Base-by-base conservation (phyloP, 2,113 vertebrate genomes). In the Cariama cristata region DNA sequence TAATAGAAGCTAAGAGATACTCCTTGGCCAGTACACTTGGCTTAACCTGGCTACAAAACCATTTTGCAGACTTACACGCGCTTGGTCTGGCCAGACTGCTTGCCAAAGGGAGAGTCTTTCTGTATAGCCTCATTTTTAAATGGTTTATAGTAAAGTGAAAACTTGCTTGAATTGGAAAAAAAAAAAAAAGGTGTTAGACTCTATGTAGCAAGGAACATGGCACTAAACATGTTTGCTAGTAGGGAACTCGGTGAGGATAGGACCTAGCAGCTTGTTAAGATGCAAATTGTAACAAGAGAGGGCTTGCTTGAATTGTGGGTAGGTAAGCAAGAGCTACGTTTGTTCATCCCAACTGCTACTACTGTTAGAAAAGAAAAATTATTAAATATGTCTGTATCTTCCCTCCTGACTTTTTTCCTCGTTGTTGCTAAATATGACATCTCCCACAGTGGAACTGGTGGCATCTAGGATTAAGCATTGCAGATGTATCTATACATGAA, bases 31-130 rank as follows among this genome's bases (percentile, higher is more conserved):
- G 27, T n/a, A 9, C 33, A 19, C 27, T 89, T 79, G 83, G 49
- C 49, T 88, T 85, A 91, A 76, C 17, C 45, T 69, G 60, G 47
- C 68, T 92, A 22, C 49, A 96, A 76, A 95, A 75, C 22, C 35
- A 14, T 91, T 95, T 85, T 96, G 49, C 76, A 95, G 83, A 64
- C 5, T 83, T 64, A 0, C 4, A 44, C 28, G 33, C 8, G 2
- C 24, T 75, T n/a, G 4, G 30, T 88, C 49, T 91, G 47, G 40
- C 76, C 24, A 21, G 30, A 30, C 49, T 59, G 47, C 24, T 74
- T 86, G 68, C 88, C 91, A 91, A 91, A 81, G 23, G 26, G 42
- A 62, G 23, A 74, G 35, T 10, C 20, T 74, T 14, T 88, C 38
- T 90, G 20, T 60, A 40, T 5, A 93, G 32, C 30, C 4, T 60